A percentile compares a stretch with the other conserved stretches of the same genome.
phyloP scores from a whole-genome alignment of 2,888 invertebrate genomes.

The Fragum fragum region DNA sequence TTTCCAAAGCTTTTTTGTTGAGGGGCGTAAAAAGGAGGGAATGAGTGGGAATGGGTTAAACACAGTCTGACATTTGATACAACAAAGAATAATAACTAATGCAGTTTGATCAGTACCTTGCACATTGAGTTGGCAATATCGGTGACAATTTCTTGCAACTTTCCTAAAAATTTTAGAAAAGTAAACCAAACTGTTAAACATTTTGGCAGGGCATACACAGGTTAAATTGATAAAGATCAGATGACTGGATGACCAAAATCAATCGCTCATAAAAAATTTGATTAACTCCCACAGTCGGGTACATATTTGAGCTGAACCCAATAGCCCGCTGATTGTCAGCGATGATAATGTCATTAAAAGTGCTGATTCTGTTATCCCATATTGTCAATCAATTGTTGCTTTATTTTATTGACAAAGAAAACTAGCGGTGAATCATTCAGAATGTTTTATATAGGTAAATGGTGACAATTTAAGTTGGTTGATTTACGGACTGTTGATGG shows the following conservation, averaged over 20 bases:
- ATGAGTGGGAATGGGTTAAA: too few species aligned
- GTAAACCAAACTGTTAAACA: background rate
- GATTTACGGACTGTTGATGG: too few species aligned
- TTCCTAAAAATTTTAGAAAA: too few species aligned
- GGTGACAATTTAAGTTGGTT: background rate
- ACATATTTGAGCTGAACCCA: background rate
- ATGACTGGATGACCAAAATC: background rate
- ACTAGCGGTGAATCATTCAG: conserved; percentile 7
- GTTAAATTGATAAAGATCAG: background rate
- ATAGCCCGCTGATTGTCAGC: conserved; percentile 13
- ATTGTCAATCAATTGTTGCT: conserved; percentile 14
- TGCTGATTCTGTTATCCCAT: conserved; percentile 12
- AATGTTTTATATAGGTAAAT: background rate
- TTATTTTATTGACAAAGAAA: conserved; percentile 19
- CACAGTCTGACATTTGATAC: too few species aligned
- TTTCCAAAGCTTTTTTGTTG: too few species aligned
- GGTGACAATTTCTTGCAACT: too few species aligned
- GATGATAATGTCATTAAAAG: conserved; percentile 20
- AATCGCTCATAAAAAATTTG: conserved; percentile 13
- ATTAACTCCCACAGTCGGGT: background rate
- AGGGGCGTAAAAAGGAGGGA: too few species aligned
- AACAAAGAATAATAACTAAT: too few species aligned
- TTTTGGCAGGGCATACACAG: background rate
- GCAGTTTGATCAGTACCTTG: too few species aligned
- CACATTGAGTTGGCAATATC: too few species aligned